Conservation (phyloP, 2,797 vertebrate genomes). For the Geotria australis region DNA sequence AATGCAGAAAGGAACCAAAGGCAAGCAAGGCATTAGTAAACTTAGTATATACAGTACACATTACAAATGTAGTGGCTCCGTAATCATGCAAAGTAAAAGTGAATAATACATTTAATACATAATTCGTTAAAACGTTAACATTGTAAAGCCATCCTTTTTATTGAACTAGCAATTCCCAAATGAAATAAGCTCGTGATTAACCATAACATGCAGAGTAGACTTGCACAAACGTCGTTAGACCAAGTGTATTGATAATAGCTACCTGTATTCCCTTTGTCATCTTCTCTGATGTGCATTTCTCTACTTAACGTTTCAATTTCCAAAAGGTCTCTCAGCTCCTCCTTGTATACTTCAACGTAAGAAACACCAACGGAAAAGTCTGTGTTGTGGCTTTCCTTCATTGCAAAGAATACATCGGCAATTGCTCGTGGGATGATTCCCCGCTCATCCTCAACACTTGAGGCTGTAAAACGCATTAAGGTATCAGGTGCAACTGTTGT, state of each 20-base stretch:
- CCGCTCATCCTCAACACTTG: conserved; percentile 21
- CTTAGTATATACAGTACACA: too few species aligned
- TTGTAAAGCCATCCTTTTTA: too few species aligned
- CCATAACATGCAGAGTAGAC: too few species aligned
- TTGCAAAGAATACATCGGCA: conserved; percentile 34
- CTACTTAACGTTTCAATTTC: conserved; percentile 30
- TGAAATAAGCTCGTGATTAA: too few species aligned
- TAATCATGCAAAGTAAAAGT: too few species aligned
- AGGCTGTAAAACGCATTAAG: conserved; percentile 5
- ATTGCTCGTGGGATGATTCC: conserved; percentile 45
- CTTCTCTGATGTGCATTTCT: conserved; percentile 45
- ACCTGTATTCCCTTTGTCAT: conserved; percentile 60
- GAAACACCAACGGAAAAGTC: conserved; percentile 27
- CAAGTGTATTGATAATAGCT: not conserved
- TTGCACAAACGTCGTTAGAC: too few species aligned
- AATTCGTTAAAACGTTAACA: too few species aligned
- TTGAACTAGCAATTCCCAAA: too few species aligned
- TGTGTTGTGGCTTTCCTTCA: conserved; percentile 17
- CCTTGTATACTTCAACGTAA: conserved; percentile 52
- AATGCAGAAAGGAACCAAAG: not conserved
- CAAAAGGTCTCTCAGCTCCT: conserved; percentile 47
- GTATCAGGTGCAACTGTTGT: too few species aligned
- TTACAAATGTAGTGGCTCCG: too few species aligned
- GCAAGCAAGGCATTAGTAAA: too few species aligned
- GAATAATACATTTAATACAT: too few species aligned